Conservation (phyloP, 2,888 invertebrate genomes). For the Sericinus montela region DNA sequence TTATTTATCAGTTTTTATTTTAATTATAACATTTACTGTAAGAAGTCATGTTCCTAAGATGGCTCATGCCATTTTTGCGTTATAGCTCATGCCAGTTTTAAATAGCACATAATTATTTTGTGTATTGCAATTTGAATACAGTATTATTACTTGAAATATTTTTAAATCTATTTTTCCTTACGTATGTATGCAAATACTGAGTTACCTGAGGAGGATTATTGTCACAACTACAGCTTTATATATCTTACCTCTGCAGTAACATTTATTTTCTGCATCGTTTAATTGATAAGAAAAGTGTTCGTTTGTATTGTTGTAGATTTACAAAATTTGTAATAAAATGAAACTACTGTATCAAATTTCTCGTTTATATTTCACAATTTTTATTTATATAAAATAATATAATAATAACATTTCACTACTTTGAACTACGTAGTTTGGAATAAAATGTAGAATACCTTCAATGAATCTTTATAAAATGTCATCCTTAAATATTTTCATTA, state of each 20-base stretch:
- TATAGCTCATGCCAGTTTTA: slow-evolving; percentile 8
- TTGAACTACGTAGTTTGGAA: too few species aligned
- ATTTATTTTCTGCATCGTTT: slow-evolving; percentile 19
- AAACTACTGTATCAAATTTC: slow-evolving; percentile 12
- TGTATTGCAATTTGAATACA: background rate
- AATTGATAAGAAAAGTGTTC: slow-evolving; percentile 33
- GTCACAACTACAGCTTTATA: slow-evolving; percentile 10
- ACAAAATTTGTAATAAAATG: slow-evolving; percentile 24
- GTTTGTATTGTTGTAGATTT: slow-evolving; percentile 26
- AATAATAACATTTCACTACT: too few species aligned
- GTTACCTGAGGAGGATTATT: background rate
- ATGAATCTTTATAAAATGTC: too few species aligned
- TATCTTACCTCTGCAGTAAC: slow-evolving; percentile 3
- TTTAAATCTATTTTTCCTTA: background rate
- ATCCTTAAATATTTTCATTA: too few species aligned
- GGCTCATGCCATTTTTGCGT: slow-evolving; percentile 8
- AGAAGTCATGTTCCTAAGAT: slow-evolving; percentile 13
- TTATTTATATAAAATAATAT: background rate
- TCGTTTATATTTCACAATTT: slow-evolving; percentile 8
- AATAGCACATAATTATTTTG: background rate
- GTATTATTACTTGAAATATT: slow-evolving; percentile 10
- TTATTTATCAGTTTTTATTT: slow-evolving; percentile 21
- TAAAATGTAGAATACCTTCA: too few species aligned
- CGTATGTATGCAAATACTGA: too few species aligned
- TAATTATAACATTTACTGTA: background rate